phyloP scores from a whole-genome alignment of 2,797 vertebrate genomes.

The Sebastes iracundus region DNA sequence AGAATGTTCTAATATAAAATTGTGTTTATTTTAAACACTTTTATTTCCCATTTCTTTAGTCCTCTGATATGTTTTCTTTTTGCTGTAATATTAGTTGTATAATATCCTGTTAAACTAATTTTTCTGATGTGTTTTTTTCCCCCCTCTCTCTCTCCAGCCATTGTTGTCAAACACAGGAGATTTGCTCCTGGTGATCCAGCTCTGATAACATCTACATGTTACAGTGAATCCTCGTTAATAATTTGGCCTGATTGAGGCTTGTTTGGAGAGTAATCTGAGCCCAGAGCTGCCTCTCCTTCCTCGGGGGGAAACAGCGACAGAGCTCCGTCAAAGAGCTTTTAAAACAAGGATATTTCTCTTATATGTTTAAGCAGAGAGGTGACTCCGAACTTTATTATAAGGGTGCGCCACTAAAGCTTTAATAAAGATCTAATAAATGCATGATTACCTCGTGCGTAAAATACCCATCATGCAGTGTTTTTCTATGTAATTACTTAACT shows the following conservation, averaged over 20 bases:
- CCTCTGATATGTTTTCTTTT: neutral
- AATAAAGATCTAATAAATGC: neutral
- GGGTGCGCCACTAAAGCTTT: neutral
- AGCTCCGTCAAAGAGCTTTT: constrained; percentile 17
- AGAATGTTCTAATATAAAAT: neutral
- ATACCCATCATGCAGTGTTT: neutral
- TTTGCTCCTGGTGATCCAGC: constrained; percentile 13
- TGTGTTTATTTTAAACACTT: neutral
- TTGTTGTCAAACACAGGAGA: neutral
- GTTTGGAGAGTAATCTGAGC: constrained; percentile 64
- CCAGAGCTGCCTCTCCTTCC: constrained; percentile 9
- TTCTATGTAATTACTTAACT: no score
- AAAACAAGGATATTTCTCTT: constrained; percentile 46
- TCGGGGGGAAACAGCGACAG: neutral
- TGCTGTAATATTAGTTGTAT: neutral
- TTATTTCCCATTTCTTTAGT: neutral
- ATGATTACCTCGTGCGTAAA: neutral
- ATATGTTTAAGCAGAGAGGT: neutral
- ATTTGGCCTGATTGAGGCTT: constrained; percentile 54
- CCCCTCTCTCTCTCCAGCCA: neutral
- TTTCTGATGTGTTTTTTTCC: neutral
- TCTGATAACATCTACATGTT: constrained; percentile 48
- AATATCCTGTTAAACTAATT: neutral
- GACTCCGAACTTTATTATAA: neutral
- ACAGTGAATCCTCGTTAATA: constrained; percentile 52